Percentiles rank a stretch among this genome's conserved stretches.
These are phyloP conservation scores for Battus philenor DNA, from an alignment of 1,140 invertebrate genomes.

Conservation along the genomic window DNA sequence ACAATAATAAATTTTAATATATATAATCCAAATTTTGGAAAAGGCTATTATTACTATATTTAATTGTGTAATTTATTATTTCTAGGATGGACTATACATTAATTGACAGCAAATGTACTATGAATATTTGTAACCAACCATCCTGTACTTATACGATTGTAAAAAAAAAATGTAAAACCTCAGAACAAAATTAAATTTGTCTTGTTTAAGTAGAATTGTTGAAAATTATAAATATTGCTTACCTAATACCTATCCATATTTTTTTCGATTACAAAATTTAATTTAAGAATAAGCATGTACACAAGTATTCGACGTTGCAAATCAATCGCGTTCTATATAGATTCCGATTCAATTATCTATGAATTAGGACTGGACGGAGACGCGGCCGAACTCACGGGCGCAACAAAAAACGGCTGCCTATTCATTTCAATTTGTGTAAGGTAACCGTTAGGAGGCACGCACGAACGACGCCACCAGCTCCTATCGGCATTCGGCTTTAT, in stretches of 20 bases:
- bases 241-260: neutral
- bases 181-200: no score
- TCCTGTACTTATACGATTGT: no score
- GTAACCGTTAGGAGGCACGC: constrained; percentile 63
- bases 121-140: no score
- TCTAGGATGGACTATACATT: no score
- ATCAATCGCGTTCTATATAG: constrained; percentile 31
- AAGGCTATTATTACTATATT: no score
- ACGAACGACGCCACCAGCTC: constrained; percentile 37
- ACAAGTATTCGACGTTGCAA: constrained; percentile 1
- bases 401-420: constrained; percentile 58
- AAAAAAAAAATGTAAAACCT: no score
- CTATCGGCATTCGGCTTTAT: constrained; percentile 25
- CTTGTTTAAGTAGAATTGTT: no score
- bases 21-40: no score
- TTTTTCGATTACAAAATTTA: neutral
- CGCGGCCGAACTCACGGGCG: constrained; percentile 34
- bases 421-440: constrained; percentile 64
- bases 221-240: no score
- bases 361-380: constrained; percentile 53
- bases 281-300: constrained; percentile 5
- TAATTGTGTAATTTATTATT: no score
- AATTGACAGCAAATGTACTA: no score
- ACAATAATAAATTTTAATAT: no score
- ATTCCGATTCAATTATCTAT: constrained; percentile 54